A percentile compares a stretch with the other conserved stretches of the same genome.
Conservation (phyloP, 2,888 invertebrate genomes). For the Helobdella robusta region DNA sequence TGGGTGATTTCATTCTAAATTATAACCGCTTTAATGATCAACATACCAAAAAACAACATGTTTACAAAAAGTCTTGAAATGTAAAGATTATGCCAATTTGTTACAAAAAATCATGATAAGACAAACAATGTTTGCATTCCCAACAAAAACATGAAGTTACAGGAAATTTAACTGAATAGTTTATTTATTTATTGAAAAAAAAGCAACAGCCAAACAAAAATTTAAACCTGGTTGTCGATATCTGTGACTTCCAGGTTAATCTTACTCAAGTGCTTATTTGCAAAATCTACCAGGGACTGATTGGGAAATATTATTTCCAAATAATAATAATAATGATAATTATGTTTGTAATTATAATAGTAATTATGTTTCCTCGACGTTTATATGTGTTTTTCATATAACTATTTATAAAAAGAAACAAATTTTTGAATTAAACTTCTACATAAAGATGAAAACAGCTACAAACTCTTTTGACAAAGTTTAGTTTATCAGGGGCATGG, state of each 20-base stretch:
- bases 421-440: too few species aligned
- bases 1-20: too few species aligned
- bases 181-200: not conserved
- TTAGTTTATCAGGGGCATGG: slow-evolving; percentile 91
- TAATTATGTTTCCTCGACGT: not conserved
- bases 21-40: too few species aligned
- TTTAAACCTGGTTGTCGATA: slow-evolving; percentile 68
- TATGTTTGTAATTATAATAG: not conserved
- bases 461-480: slow-evolving; percentile 81
- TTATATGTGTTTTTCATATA: not conserved
- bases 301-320: not conserved
- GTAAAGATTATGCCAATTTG: too few species aligned
- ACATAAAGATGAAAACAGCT: not conserved
- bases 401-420: too few species aligned
- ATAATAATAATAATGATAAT: not conserved
- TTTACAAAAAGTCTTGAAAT: too few species aligned
- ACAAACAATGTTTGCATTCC: too few species aligned
- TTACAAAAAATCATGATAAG: too few species aligned
- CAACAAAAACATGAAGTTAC: not conserved
- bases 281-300: slow-evolving; percentile 88
- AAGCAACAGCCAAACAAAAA: not conserved
- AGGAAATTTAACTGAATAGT: not conserved
- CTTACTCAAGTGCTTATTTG: slow-evolving; percentile 92
- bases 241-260: slow-evolving; percentile 78
- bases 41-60: too few species aligned